phyloP scores from a whole-genome alignment of 2,888 invertebrate genomes.

The Caenorhabditis wallacei region DNA sequence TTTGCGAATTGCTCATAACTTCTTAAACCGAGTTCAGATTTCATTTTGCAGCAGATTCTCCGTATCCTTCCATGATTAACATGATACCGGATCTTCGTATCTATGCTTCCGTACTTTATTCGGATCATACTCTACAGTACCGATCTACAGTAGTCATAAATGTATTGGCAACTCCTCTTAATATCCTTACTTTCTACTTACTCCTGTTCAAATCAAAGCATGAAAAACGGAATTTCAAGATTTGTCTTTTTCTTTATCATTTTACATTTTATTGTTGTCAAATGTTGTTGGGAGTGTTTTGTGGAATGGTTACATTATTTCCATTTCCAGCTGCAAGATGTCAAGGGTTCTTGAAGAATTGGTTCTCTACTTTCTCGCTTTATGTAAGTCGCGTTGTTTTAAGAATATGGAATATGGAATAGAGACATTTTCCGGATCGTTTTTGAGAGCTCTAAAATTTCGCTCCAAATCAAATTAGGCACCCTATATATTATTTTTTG shows the following conservation, averaged over 20 bases:
- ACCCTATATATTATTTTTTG: too few relatives aligned
- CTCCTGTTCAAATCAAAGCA: conserved; percentile 22
- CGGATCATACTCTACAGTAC: conserved; percentile 8
- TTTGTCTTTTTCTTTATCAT: neutral
- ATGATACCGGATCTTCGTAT: neutral
- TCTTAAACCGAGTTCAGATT: neutral
- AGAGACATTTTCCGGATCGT: too few relatives aligned
- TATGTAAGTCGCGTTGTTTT: conserved; percentile 20
- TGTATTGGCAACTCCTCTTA: conserved; percentile 12
- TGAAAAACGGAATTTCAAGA: neutral
- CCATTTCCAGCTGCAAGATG: conserved; percentile 25
- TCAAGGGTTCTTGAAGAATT: conserved; percentile 11
- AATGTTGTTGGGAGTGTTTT: conserved; percentile 7
- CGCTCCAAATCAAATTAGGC: too few relatives aligned
- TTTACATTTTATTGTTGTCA: conserved; percentile 25
- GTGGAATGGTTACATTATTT: conserved; percentile 21
- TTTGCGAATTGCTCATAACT: neutral
- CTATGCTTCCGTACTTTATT: conserved; percentile 6
- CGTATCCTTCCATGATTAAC: neutral
- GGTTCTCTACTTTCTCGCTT: neutral
- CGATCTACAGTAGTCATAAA: neutral
- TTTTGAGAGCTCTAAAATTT: too few relatives aligned
- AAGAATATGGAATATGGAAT: neutral
- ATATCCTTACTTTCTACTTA: conserved; percentile 9
- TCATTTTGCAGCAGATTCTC: too few relatives aligned